Percentiles rank a stretch among this genome's conserved stretches.
These are phyloP conservation scores for Schizaphis graminum DNA, from an alignment of 2,888 invertebrate genomes.

Conservation along the genomic window DNA sequence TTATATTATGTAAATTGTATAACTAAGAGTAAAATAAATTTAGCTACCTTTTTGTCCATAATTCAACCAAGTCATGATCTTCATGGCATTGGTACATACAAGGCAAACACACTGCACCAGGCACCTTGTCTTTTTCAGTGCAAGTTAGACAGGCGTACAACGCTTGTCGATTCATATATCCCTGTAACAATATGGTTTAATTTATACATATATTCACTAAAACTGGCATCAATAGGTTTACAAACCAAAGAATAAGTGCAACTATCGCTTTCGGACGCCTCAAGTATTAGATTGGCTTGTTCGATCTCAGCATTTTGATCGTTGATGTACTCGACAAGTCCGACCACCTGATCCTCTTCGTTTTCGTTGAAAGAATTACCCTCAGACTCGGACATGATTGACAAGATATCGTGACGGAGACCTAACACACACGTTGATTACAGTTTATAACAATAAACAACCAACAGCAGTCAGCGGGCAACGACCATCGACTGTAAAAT, in stretches of 20 bases:
- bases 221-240: not conserved
- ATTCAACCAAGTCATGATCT: conserved; percentile 92
- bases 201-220: not conserved
- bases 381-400: conserved; percentile 33
- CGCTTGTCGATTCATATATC: conserved; percentile 92
- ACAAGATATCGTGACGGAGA: not conserved
- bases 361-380: conserved; percentile 50
- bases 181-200: conserved; percentile 75
- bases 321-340: conserved; percentile 33
- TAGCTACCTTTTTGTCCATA: conserved; percentile 86
- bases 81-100: conserved; percentile 96
- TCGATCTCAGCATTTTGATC: conserved; percentile 53
- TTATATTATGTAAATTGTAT: not conserved
- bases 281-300: conserved; percentile 48
- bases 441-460: not conserved
- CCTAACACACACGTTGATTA: not conserved
- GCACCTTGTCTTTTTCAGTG: conserved; percentile 76
- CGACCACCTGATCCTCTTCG: conserved; percentile 37
- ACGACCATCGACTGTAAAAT: not conserved
- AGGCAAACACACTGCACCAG: conserved; percentile 92
- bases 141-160: conserved; percentile 96
- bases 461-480: fast-evolving
- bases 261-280: conserved; percentile 50
- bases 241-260: conserved; percentile 55
- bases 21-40: not conserved